Conservation (phyloP, 2,797 vertebrate species). For the Lindbergichthys nudifrons region DNA sequence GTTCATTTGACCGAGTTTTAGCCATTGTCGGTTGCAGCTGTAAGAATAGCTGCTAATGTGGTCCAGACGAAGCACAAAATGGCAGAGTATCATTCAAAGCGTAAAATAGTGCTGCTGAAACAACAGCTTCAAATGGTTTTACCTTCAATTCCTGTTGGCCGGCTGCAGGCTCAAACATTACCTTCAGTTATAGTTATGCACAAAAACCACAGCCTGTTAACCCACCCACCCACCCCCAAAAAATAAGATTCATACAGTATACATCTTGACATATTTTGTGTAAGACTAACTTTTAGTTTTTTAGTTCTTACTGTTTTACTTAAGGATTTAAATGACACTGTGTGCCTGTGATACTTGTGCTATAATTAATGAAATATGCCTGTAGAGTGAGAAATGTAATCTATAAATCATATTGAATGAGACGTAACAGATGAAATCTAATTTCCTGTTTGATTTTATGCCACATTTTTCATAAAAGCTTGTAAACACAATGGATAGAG, state of each 20-base stretch:
- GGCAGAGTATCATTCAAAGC: conserved; percentile 42
- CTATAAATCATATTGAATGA: conserved; percentile 2
- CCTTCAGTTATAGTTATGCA: conserved; percentile 9
- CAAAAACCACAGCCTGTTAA: background rate
- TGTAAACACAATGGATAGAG: conserved; percentile 2
- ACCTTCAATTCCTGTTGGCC: conserved; percentile 11
- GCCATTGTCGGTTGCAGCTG: conserved; percentile 59
- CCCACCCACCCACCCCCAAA: too few species aligned
- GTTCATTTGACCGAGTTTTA: conserved; percentile 72
- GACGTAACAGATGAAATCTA: background rate
- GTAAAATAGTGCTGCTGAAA: conserved; percentile 24
- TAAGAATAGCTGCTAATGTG: conserved; percentile 47
- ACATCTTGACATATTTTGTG: background rate
- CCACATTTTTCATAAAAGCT: conserved; percentile 26
- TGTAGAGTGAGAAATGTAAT: background rate
- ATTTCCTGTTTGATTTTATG: conserved; percentile 17
- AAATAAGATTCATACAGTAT: too few species aligned
- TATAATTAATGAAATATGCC: background rate
- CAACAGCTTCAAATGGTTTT: conserved; percentile 15
- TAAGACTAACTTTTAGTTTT: background rate
- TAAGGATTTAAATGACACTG: background rate
- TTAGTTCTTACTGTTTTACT: conserved; percentile 2
- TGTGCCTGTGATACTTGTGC: background rate
- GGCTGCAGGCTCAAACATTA: background rate
- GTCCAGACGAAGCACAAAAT: conserved; percentile 46